Base-by-base conservation (phyloP, 2,113 vertebrate species). In the Bufo bufo region DNA sequence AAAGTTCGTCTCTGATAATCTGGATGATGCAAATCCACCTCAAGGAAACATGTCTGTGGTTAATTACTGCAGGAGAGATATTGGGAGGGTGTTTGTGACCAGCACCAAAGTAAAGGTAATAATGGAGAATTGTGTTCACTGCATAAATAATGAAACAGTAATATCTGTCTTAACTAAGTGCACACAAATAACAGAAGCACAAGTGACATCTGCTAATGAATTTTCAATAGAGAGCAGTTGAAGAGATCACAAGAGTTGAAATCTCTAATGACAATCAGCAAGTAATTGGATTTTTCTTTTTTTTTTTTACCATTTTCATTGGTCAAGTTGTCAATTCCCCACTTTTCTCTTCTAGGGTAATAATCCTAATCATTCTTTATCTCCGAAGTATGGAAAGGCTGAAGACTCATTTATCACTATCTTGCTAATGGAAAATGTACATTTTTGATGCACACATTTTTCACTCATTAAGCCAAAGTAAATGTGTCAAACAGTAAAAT, bases 191-290 rank as follows among this genome's bases (percentile, higher is more conserved):
- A 65, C 3, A 81, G 65, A 81, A 72, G 85, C 17, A 23, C 17
- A 69, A 79, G 58, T 86, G 45, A 49, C 45, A 75, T 85, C 77
- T 79, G 59, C 85, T 87, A 81, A 72, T 87, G 65, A 87, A 80
- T 81, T 66, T 71, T 50, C 49, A 71, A 71, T 81, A 69, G 23
- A 80, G 23, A 13, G 6, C 85, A 58, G 77, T 43, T 7, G 23
- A 54, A 52, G 23, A 69, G 65, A 65, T 50, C 72, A 85, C 14
- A 33, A 6, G 20, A 71, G 65, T 17, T 13, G 14, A 54, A 14
- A 71, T 83, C 66, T 84, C 49, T 84, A 84, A 84, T 71, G 59
- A 84, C 49, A 71, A 71, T 69, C 61, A 50, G 63, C 47, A 1
- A 65, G 45, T 47, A 13, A 69, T 66, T 33, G 59, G n/a, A 52